phyloP scores from a whole-genome alignment of 2,888 invertebrate genomes.

The Mythimna pallens region DNA sequence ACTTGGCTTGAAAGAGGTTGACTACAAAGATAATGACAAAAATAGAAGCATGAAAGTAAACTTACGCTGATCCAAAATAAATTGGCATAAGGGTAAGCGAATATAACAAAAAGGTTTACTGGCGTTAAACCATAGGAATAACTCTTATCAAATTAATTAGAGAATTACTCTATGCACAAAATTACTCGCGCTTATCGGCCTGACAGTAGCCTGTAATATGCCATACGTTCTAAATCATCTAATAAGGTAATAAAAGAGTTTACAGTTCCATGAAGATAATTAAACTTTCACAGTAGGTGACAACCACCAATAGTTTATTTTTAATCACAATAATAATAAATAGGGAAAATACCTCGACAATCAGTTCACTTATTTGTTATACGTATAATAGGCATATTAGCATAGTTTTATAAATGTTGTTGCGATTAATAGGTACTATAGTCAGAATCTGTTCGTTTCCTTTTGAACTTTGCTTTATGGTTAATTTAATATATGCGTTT shows the following conservation, averaged over 20 bases:
- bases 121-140: no score
- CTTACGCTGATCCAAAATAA: not conserved
- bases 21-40: not conserved
- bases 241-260: no score
- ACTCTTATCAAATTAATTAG: no score
- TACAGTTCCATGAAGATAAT: no score
- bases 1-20: no score
- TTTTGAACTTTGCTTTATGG: conserved; percentile 47
- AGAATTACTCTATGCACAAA: no score
- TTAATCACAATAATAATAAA: not conserved
- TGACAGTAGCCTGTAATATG: no score
- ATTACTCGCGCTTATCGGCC: no score
- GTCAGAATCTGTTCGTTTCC: conserved; percentile 23
- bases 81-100: not conserved
- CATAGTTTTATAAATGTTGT: conserved; percentile 22
- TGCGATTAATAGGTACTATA: conserved; percentile 13
- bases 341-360: conserved; percentile 16
- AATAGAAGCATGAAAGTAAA: not conserved
- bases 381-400: not conserved
- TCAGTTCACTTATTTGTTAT: not conserved
- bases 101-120: no score
- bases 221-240: no score
- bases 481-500: conserved; percentile 8
- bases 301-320: conserved; percentile 14
- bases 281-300: not conserved